Evolutionary conservation across 2,113 vertebrate genomes (phyloP).

Genomic region (Chrysochloris asiatica): DNA sequence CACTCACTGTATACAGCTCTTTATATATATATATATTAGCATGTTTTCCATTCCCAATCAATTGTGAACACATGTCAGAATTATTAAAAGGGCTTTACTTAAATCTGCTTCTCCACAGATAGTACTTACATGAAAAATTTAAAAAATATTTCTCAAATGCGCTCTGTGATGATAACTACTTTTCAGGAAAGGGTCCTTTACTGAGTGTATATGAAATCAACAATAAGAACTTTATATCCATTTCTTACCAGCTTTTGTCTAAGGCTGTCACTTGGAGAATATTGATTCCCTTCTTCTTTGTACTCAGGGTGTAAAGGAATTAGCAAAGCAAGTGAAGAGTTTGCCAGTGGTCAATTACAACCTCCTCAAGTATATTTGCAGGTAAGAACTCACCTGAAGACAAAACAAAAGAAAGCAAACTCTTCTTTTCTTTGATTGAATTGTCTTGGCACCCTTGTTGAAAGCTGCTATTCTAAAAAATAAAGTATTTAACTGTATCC

Average conservation of each 20-base stretch:
- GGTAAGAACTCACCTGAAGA: slow-evolving; percentile 84
- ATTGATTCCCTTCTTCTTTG: slow-evolving; percentile 31
- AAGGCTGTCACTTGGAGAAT: background rate
- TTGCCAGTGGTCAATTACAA: slow-evolving; percentile 97
- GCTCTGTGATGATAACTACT: background rate
- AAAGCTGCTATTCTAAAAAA: background rate
- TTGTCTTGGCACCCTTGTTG: background rate
- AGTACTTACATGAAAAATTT: background rate
- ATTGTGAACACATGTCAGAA: background rate
- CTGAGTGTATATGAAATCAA: background rate
- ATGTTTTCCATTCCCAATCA: background rate
- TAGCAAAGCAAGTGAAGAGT: slow-evolving; percentile 92
- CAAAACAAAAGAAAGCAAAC: background rate
- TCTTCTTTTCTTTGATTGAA: background rate
- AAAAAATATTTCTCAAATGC: slow-evolving; percentile 25
- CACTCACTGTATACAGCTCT: too few species aligned
- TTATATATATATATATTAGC: background rate
- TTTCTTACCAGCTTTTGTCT: background rate
- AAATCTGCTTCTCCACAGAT: background rate
- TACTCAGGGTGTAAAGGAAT: slow-evolving; percentile 92
- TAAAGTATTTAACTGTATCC: background rate
- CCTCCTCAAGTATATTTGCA: slow-evolving; percentile 97
- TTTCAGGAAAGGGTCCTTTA: background rate
- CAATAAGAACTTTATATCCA: background rate
- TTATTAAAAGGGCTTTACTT: background rate